Conservation (phyloP, 2,797 vertebrate species). For the Ctenopoma multispine region DNA sequence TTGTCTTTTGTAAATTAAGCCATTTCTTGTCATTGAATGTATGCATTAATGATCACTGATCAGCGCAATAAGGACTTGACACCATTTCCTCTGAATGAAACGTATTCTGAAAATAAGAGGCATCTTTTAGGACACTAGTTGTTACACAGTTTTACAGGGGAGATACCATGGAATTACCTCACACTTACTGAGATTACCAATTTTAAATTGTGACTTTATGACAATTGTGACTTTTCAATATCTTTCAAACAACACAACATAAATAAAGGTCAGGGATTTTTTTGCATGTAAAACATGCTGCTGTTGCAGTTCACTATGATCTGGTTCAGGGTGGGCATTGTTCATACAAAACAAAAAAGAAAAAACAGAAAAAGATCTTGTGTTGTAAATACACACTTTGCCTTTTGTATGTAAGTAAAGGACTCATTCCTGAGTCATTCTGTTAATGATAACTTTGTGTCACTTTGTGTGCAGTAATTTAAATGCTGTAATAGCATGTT, state of each 20-base stretch:
- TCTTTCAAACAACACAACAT: slow-evolving; percentile 2
- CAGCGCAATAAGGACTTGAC: no score
- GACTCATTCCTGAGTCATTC: slow-evolving; percentile 48
- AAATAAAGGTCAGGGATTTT: neutral
- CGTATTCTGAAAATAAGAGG: neutral
- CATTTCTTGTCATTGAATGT: no score
- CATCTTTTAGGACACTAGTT: slow-evolving; percentile 10
- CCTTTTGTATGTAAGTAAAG: slow-evolving; percentile 42
- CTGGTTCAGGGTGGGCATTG: slow-evolving; percentile 11
- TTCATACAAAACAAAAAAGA: neutral
- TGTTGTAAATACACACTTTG: slow-evolving; percentile 51
- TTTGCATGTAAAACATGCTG: neutral
- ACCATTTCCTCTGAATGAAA: no score
- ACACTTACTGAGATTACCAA: slow-evolving; percentile 9
- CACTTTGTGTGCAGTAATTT: slow-evolving; percentile 51
- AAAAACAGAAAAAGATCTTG: slow-evolving; percentile 6
- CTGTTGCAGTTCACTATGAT: neutral
- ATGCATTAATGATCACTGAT: no score
- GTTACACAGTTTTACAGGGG: slow-evolving; percentile 7
- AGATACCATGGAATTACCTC: neutral
- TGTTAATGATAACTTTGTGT: slow-evolving; percentile 63
- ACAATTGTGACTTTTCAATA: neutral
- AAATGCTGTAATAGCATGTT: slow-evolving; percentile 64
- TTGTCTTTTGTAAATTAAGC: neutral
- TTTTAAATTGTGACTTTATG: neutral